Evolutionary conservation across 2,888 invertebrate species (phyloP).

Genomic region (Macrosoma leucophasiata): DNA sequence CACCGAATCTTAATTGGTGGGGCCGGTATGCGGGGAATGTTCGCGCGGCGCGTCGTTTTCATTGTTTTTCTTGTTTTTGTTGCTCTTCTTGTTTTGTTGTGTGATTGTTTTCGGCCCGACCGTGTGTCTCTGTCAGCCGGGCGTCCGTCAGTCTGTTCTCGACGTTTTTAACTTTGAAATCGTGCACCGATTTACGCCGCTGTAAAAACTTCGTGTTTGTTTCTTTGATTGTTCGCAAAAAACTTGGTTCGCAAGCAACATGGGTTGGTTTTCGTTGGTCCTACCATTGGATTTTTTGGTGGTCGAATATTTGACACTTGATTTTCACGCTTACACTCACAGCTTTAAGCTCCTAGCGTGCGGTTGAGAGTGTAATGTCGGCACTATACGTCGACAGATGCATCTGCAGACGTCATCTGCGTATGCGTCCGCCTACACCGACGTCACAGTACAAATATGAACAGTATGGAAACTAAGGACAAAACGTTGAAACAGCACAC

Average conservation of each 20-base stretch:
- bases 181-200: conserved; percentile 36
- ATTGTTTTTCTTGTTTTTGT: conserved; percentile 29
- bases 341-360: too few relatives aligned
- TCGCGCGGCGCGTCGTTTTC: conserved; percentile 28
- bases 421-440: too few relatives aligned
- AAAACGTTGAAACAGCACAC: too few relatives aligned
- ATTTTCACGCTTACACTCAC: too few relatives aligned
- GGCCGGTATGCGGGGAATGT: conserved; percentile 51
- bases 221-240: conserved; percentile 30
- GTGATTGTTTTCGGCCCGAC: conserved; percentile 36
- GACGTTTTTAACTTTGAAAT: conserved; percentile 38
- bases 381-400: too few relatives aligned
- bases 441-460: too few relatives aligned
- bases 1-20: conserved; percentile 66
- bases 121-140: conserved; percentile 34
- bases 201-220: conserved; percentile 39
- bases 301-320: too few relatives aligned
- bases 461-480: too few relatives aligned
- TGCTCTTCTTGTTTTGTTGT: conserved; percentile 19
- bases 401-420: too few relatives aligned
- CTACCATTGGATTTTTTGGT: neutral
- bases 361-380: too few relatives aligned
- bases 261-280: conserved; percentile 6
- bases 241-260: conserved; percentile 16
- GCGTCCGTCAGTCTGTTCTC: conserved; percentile 35